phyloP scores from a whole-genome alignment of 2,113 vertebrate genomes.

The Podarcis raffonei region DNA sequence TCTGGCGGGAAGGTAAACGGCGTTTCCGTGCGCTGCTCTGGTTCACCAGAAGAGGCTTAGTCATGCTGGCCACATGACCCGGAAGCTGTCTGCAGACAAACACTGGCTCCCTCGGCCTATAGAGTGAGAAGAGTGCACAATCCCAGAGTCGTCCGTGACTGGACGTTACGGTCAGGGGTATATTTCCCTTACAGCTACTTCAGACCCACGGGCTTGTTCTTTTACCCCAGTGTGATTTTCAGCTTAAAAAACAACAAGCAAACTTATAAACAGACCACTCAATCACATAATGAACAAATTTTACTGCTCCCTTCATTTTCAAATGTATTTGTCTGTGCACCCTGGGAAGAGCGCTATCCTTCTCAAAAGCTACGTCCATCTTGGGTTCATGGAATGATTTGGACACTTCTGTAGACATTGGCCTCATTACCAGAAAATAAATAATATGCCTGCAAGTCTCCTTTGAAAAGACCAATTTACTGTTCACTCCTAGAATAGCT shows the following conservation, averaged over 20 bases:
- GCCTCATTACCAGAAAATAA: not conserved
- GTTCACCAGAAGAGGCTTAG: too few species aligned
- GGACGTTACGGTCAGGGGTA: too few species aligned
- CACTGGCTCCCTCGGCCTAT: too few species aligned
- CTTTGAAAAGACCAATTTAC: not conserved
- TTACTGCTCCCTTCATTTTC: not conserved
- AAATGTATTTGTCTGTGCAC: not conserved
- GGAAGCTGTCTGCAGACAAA: too few species aligned
- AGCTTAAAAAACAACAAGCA: not conserved
- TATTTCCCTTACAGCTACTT: not conserved
- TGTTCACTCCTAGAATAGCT: not conserved
- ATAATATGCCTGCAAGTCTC: not conserved
- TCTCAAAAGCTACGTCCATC: not conserved
- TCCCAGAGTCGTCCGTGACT: too few species aligned
- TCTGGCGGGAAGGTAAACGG: too few species aligned
- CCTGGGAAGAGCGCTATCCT: not conserved
- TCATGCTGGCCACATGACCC: too few species aligned
- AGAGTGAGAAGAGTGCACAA: too few species aligned
- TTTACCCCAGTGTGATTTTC: not conserved
- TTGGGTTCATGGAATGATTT: not conserved
- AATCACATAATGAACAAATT: not conserved
- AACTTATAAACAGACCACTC: not conserved
- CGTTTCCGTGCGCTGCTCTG: too few species aligned
- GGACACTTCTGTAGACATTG: not conserved
- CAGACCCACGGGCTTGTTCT: not conserved